A percentile compares a stretch with the other conserved stretches of the same genome.
phyloP scores from a whole-genome alignment of 1,140 invertebrate genomes.

The Euborellia annulipes region DNA sequence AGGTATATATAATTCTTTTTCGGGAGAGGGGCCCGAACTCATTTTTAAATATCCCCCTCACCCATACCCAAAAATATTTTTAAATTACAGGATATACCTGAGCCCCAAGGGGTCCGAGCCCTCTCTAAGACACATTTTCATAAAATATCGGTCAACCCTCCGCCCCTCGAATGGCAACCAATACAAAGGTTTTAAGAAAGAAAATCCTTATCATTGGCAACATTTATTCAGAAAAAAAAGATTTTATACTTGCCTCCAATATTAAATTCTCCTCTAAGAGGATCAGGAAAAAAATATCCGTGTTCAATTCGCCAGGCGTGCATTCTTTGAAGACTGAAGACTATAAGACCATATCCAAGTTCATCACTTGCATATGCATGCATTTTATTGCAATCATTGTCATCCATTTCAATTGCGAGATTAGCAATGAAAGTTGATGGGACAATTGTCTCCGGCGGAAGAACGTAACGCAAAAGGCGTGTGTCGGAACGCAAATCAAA shows the following conservation, averaged over 20 bases:
- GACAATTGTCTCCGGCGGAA: constrained; percentile 53
- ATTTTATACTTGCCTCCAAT: constrained; percentile 5
- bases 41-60: too few relatives aligned
- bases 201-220: neutral
- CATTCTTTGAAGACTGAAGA: constrained; percentile 56
- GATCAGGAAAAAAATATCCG: constrained; percentile 63
- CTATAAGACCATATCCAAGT: constrained; percentile 59
- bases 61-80: too few relatives aligned
- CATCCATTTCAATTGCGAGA: constrained; percentile 53
- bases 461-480: constrained; percentile 47
- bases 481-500: constrained; percentile 58
- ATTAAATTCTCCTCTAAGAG: constrained; percentile 37
- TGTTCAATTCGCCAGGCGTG: constrained; percentile 57
- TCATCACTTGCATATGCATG: constrained; percentile 69
- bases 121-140: too few relatives aligned
- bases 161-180: neutral
- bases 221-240: neutral
- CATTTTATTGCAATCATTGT: constrained; percentile 53
- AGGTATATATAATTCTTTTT: too few relatives aligned
- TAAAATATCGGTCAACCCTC: constrained; percentile 32
- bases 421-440: constrained; percentile 64
- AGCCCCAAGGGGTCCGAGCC: too few relatives aligned
- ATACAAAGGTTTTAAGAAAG: neutral
- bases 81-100: too few relatives aligned
- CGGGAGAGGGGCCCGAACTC: too few relatives aligned